phyloP scores from a whole-genome alignment of 1,140 invertebrate genomes.

The Penaeus chinensis region DNA sequence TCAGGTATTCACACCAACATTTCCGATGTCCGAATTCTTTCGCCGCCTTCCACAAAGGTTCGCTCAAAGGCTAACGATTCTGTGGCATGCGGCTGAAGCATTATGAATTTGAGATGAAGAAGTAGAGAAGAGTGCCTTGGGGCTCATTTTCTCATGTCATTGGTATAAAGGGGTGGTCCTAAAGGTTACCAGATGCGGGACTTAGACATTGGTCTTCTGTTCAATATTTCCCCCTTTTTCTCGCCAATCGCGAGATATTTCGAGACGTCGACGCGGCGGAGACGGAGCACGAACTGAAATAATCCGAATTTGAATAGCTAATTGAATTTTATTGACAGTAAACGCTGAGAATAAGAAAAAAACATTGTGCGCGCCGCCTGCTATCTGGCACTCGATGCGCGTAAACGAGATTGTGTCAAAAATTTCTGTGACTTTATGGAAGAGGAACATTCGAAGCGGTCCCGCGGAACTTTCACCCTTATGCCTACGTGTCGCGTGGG shows the following conservation, averaged over 20 bases:
- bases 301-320: too few relatives aligned
- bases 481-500: neutral
- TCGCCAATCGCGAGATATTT: too few relatives aligned
- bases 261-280: too few relatives aligned
- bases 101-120: slow-evolving; percentile 49
- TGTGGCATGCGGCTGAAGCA: slow-evolving; percentile 40
- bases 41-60: slow-evolving; percentile 25
- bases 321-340: too few relatives aligned
- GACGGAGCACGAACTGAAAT: too few relatives aligned
- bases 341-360: neutral
- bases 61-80: slow-evolving; percentile 28
- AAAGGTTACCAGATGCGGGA: slow-evolving; percentile 8
- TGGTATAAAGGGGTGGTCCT: slow-evolving; percentile 53
- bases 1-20: slow-evolving; percentile 57
- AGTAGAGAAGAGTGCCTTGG: slow-evolving; percentile 28
- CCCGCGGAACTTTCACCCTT: neutral
- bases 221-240: slow-evolving; percentile 3
- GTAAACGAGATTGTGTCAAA: slow-evolving; percentile 55
- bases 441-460: slow-evolving; percentile 11
- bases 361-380: slow-evolving; percentile 17
- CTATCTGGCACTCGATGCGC: slow-evolving; percentile 40
- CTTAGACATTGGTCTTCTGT: neutral
- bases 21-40: slow-evolving; percentile 54
- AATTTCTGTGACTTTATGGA: slow-evolving; percentile 58
- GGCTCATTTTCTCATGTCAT: slow-evolving; percentile 58